Base-by-base conservation (phyloP, 1,140 invertebrate genomes). In the Polypedilum vanderplanki region DNA sequence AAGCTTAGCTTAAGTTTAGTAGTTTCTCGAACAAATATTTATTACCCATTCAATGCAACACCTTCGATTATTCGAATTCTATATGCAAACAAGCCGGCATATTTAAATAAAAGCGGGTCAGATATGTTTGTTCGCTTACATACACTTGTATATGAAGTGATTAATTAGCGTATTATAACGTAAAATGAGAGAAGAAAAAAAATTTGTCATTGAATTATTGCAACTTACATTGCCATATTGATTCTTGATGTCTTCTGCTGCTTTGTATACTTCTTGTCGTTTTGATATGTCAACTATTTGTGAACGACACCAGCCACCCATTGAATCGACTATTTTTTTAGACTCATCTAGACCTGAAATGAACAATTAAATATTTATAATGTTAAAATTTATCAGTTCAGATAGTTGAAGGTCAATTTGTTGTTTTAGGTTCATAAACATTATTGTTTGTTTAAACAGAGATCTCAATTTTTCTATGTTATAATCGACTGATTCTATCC, bases 231-330 rank as follows among this genome's bases (percentile, higher is more conserved):
- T 88, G 77, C 96, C 96, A 75, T 97, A 88, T 82, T 97, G 93
- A 77, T 88, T 80, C 79, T 91, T 88, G 3, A 97, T 91, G 81
- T 88, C 86, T 76, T 91, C 89, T 41, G 95, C 94, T 12, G 88
- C 87, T 80, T 87, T 86, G 83, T 98, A 97, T 76, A 98, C 90
- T 76, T 91, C 88, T 24, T 95, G 88, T 76, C 87, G 87, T 41
- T 91, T 88, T 8, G 91, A 88, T 17, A 98, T 85, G 81, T 98
- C 93, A 73, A 95, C 92, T 76, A 87, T 85, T 81, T 91, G 93
- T 8, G 90, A 88, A 78, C 86, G 88, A 77, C 89, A 91, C 78
- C 87, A 87, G 2, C 90, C 92, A 12, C 92, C 93, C 10, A 85
- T 80, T 40, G 87, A 84, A 78, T 87, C 85, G 15, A 97, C 90